Conservation (phyloP, 2,797 vertebrate genomes). For the Carcharodon carcharias region DNA sequence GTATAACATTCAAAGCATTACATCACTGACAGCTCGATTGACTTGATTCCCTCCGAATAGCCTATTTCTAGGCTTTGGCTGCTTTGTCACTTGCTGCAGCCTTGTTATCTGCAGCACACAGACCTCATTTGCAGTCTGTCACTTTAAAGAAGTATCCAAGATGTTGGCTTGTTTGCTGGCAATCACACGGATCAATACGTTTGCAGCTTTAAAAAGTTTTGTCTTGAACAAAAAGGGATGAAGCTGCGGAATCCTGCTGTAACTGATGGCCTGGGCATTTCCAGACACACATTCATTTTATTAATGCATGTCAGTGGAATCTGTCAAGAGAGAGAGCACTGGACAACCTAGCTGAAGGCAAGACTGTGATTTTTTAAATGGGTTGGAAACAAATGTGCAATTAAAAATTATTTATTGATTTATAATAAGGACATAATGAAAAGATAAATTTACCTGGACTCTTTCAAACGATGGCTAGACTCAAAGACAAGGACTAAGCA, state of each 20-base stretch:
- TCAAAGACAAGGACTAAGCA: neutral
- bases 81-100: neutral
- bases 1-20: neutral
- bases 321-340: neutral
- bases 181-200: neutral
- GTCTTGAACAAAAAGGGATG: neutral
- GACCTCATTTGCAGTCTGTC: conserved; percentile 25
- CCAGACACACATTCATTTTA: neutral
- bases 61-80: neutral
- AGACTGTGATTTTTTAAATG: neutral
- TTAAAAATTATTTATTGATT: conserved; percentile 6
- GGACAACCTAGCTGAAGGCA: neutral
- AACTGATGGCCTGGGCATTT: neutral
- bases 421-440: neutral
- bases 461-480: neutral
- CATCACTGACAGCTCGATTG: neutral
- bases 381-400: neutral
- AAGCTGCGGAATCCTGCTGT: neutral
- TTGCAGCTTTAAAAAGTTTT: conserved; percentile 9
- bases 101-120: conserved; percentile 26
- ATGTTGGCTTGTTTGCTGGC: conserved; percentile 5
- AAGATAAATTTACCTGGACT: neutral
- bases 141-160: conserved; percentile 5
- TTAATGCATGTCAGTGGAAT: neutral
- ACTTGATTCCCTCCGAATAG: conserved; percentile 9